Percentiles rank a stretch among this genome's conserved stretches.
Evolutionary conservation across 2,113 vertebrate genomes (phyloP).

Genomic region (Guaruba guarouba): DNA sequence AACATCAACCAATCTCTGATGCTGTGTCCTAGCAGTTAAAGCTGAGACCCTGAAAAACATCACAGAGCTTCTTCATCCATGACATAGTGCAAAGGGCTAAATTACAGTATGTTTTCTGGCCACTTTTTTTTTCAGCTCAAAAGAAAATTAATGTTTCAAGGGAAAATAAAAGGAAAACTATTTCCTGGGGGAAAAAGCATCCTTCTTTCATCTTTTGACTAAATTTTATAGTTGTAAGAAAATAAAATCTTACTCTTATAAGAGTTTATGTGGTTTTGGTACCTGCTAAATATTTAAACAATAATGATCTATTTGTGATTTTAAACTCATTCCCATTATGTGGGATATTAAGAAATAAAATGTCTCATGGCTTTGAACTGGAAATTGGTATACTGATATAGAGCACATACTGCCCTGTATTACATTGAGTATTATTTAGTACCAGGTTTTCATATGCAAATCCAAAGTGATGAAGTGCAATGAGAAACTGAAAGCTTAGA

Average conservation of each 20-base stretch:
- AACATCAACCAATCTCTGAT: not conserved
- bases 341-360: not conserved
- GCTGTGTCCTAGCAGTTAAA: not conserved
- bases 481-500: not conserved
- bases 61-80: not conserved
- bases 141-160: not conserved
- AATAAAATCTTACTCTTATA: not conserved
- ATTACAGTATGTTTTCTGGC: not conserved
- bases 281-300: not conserved
- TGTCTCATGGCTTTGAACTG: not conserved
- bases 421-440: not conserved
- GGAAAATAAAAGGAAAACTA: not conserved
- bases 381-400: not conserved
- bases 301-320: not conserved
- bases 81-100: slow-evolving; percentile 11
- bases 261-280: not conserved
- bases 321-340: not conserved
- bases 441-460: not conserved
- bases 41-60: not conserved
- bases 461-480: not conserved
- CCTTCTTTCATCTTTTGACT: not conserved
- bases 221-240: not conserved
- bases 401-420: not conserved
- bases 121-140: not conserved
- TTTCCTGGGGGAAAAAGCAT: not conserved